Evolutionary conservation across 2,888 invertebrate species (phyloP).

Genomic region (Brachynemurus nebulosus): DNA sequence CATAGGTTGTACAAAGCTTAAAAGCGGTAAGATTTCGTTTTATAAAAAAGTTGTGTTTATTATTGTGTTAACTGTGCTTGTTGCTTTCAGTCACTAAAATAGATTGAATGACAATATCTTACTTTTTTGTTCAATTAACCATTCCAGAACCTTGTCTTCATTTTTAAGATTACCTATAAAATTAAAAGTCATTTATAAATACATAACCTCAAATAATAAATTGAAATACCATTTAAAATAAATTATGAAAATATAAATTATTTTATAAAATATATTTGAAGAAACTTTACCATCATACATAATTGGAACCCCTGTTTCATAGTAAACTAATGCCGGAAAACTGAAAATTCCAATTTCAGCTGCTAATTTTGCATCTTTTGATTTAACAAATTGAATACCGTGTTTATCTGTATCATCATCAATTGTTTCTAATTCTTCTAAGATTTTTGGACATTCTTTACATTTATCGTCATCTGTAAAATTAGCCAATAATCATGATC

Average conservation of each 20-base stretch:
- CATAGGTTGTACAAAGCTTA: no score
- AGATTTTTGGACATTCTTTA: conserved; percentile 67
- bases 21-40: no score
- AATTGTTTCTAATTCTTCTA: conserved; percentile 81
- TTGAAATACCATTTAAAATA: no score
- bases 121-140: conserved; percentile 94
- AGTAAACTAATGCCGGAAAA: conserved; percentile 83
- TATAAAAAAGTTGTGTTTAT: no score
- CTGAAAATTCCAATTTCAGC: conserved; percentile 86
- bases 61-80: conserved; percentile 2
- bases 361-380: conserved; percentile 77
- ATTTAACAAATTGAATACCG: conserved; percentile 87
- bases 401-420: conserved; percentile 87
- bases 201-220: no score
- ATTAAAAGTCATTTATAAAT: conserved; percentile 15
- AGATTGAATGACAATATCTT: conserved; percentile 43
- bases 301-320: conserved; percentile 85
- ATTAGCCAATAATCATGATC: conserved; percentile 3
- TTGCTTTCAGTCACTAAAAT: no score
- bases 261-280: no score
- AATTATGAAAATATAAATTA: no score
- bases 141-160: conserved; percentile 89
- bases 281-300: conserved; percentile 79
- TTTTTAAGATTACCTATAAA: conserved; percentile 86
- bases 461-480: conserved; percentile 68